A percentile compares a stretch with the other conserved stretches of the same genome.
phyloP scores from a whole-genome alignment of 2,797 vertebrate species.

The Leptodactylus fallax region DNA sequence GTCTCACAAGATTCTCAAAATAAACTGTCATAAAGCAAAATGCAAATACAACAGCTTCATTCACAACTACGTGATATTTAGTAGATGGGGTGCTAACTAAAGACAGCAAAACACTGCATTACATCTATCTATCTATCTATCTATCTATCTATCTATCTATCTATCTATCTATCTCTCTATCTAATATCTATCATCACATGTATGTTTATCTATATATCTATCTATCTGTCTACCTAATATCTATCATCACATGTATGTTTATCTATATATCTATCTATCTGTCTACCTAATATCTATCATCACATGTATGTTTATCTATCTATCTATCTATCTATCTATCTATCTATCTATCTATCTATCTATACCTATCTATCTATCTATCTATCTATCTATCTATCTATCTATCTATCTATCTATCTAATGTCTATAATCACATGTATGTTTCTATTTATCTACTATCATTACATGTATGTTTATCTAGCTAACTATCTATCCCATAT shows the following conservation, averaged over 20 bases:
- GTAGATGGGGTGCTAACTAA: too few species aligned
- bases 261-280: background rate
- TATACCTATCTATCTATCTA: constrained; percentile 3
- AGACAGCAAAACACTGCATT: too few species aligned
- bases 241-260: background rate
- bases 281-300: background rate
- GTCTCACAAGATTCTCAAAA: too few species aligned
- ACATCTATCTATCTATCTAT: background rate
- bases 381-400: background rate
- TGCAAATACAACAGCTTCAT: too few species aligned
- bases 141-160: background rate
- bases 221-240: too few species aligned
- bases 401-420: background rate
- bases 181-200: too few species aligned
- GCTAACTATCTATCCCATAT: background rate
- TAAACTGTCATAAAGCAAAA: too few species aligned
- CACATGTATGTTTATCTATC: background rate
- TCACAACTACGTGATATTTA: too few species aligned
- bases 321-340: too few species aligned
- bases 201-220: too few species aligned
- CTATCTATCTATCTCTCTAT: too few species aligned
- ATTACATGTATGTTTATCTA: background rate
- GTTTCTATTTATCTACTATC: too few species aligned
- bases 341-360: background rate
- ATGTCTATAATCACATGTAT: background rate